phyloP scores from a whole-genome alignment of 2,797 vertebrate genomes.

The Enteromius viviparus region DNA sequence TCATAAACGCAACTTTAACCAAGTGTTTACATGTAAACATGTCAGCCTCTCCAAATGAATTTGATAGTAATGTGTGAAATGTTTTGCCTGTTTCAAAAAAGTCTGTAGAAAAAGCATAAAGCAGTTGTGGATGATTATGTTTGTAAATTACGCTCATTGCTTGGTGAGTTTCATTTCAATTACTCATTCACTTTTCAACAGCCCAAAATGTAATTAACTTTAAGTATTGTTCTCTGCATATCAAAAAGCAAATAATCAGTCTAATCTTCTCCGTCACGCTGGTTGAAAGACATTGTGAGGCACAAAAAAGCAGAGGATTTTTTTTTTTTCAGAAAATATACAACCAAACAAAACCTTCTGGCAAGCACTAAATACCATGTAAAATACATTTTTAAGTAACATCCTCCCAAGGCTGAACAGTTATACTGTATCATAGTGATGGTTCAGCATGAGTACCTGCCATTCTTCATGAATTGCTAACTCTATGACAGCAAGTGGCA shows the following conservation, averaged over 20 bases:
- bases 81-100: slow-evolving; percentile 19
- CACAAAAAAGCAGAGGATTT: not conserved
- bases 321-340: slow-evolving; percentile 22
- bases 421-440: not conserved
- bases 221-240: slow-evolving; percentile 38
- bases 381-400: not conserved
- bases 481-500: not conserved
- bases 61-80: slow-evolving; percentile 1
- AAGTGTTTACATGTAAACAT: slow-evolving; percentile 13
- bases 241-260: slow-evolving; percentile 34
- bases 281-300: not conserved
- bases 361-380: not conserved
- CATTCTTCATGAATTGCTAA: slow-evolving; percentile 33
- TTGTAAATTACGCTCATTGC: slow-evolving; percentile 46
- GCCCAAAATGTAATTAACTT: slow-evolving; percentile 51
- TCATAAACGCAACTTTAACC: not conserved
- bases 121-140: slow-evolving; percentile 47
- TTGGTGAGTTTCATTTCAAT: slow-evolving; percentile 47
- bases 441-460: not conserved
- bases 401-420: not conserved
- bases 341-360: slow-evolving; percentile 27
- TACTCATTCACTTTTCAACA: slow-evolving; percentile 41
- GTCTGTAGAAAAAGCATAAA: slow-evolving; percentile 17
- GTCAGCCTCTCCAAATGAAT: not conserved
- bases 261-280: slow-evolving; percentile 22